A percentile compares a stretch with the other conserved stretches of the same genome.
Conservation (phyloP, 2,797 vertebrate genomes). For the Molossus molossus region DNA sequence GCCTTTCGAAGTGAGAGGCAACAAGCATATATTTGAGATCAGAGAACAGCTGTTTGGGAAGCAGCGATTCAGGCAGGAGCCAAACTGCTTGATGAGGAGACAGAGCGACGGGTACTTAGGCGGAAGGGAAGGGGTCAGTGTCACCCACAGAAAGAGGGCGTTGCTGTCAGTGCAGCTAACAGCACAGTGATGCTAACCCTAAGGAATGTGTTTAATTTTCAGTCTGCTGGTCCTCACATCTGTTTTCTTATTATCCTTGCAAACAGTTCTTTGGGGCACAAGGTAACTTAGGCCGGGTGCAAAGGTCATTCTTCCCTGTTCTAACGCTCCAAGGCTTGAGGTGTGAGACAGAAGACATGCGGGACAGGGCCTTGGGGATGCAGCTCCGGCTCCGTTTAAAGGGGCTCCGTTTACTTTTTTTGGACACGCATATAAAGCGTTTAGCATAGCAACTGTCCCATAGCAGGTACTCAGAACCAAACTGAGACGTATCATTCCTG, state of each 20-base stretch:
- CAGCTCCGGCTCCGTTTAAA: background rate
- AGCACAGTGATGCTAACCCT: background rate
- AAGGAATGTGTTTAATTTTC: background rate
- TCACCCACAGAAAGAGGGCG: background rate
- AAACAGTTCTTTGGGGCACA: background rate
- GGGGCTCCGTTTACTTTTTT: too few species aligned
- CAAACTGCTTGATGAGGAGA: background rate
- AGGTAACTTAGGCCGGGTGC: background rate
- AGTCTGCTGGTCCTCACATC: background rate
- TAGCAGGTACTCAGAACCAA: background rate
- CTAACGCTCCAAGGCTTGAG: background rate
- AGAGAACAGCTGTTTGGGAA: background rate
- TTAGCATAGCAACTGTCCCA: background rate
- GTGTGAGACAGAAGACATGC: too few species aligned
- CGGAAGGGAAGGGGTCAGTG: background rate
- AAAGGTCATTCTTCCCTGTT: background rate
- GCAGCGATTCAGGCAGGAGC: background rate
- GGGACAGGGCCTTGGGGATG: too few species aligned
- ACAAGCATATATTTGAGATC: background rate
- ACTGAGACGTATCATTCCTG: background rate
- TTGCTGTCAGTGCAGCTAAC: accelerated
- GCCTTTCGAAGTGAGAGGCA: background rate
- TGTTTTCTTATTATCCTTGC: background rate
- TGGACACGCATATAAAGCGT: background rate
- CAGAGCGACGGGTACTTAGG: background rate